Evolutionary conservation across 1,140 invertebrate genomes (phyloP), one percentile per base, ranked within the genome.

Genomic region (Stegodyphus dumicola): DNA sequence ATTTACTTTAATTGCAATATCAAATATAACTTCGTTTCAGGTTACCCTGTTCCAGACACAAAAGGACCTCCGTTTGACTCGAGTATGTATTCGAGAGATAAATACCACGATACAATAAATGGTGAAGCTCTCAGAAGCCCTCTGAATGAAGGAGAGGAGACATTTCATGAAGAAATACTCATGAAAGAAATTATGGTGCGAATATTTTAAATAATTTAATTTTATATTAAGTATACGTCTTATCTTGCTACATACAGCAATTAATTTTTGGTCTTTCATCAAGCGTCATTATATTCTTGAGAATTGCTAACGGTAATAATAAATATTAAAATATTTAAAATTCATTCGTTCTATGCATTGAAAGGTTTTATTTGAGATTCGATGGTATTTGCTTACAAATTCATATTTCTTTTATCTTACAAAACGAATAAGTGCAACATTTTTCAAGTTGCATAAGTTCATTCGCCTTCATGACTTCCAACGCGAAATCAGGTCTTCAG

Each of bases 31-130:
- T 52, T 17, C 5, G 69, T 75, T 77, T 18, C 18, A 85, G 81
- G 81, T 11, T 85, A 85, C 18, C 81, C 53, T 5, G 74, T 85
- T 9, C 18, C 75, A 7, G 84, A 86, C 13, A 53, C 64, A 5
- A 86, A 86, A 54, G 84, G 84, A 7, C 84, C 75, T 10, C 76
- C 84, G 5, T 78, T 49, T 18, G 84, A 11, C 65, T 86, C 84
- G 6, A 86, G 84, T n/a, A 86, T 86, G 84, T 86, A 86, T 65
- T 71, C 75, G 0, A 70, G 84, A 33, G 84, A 86, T 54, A 86
- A 86, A 60, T 86, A 86, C 48, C 84, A 86, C 17, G 84, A 86
- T 48, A 86, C 84, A 0, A 86, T 86, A 11, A 86, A 86, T 49
- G 84, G 84, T 15, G 84, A 86, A 64, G 84, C 84, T n/a, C 53